Conservation (phyloP, 2,888 invertebrate species). For the Colletes collaris region DNA sequence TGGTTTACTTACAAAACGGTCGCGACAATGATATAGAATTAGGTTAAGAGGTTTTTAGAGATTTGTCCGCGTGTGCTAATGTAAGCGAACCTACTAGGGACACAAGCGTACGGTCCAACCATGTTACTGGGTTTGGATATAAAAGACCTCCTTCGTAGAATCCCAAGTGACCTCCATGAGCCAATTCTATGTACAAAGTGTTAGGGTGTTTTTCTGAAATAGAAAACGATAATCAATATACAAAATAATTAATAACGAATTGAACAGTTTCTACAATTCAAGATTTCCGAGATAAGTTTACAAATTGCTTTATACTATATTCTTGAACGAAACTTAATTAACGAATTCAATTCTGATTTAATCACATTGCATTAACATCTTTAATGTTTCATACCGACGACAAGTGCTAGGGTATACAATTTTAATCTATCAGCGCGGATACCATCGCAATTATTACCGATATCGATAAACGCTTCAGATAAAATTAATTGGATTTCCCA, state of each 20-base stretch:
- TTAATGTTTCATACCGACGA: too few species aligned
- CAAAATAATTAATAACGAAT: too few species aligned
- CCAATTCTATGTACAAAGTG: slow-evolving; percentile 90
- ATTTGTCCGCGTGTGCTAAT: slow-evolving; percentile 84
- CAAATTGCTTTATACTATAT: too few species aligned
- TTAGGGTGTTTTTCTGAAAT: slow-evolving; percentile 87
- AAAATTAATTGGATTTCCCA: not conserved
- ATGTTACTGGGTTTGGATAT: slow-evolving; percentile 95
- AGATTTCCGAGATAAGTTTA: too few species aligned
- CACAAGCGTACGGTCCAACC: slow-evolving; percentile 95
- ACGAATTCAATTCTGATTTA: too few species aligned
- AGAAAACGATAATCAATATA: not conserved
- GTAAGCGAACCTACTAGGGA: slow-evolving; percentile 91
- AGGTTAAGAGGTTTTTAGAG: slow-evolving; percentile 77
- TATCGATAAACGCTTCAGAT: not conserved
- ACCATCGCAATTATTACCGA: too few species aligned
- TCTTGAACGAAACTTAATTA: too few species aligned
- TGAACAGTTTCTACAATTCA: too few species aligned
- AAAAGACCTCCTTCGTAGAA: slow-evolving; percentile 96
- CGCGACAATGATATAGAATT: slow-evolving; percentile 46
- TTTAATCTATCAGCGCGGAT: too few species aligned
- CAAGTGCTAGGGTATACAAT: too few species aligned
- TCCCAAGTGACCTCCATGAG: slow-evolving; percentile 97
- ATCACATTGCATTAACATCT: too few species aligned
- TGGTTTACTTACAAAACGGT: slow-evolving; percentile 42